These are phyloP conservation scores for Onychostoma macrolepis DNA, from an alignment of 2,113 vertebrate species.

Conservation along the genomic window DNA sequence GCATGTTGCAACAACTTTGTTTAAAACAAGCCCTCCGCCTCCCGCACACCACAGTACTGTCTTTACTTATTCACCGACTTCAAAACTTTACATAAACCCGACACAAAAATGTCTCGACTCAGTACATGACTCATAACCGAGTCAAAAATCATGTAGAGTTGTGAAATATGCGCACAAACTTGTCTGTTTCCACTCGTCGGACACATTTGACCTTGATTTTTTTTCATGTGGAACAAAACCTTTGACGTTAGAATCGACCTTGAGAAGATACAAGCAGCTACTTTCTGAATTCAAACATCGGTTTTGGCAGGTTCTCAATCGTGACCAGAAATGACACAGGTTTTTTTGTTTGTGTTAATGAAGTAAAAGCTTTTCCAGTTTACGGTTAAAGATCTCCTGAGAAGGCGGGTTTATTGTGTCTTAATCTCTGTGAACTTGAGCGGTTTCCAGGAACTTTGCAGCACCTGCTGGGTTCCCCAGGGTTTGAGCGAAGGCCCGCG, in stretches of 20 bases:
- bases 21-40: constrained; percentile 17
- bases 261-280: constrained; percentile 40
- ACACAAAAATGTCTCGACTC: not conserved
- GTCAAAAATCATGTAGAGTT: not conserved
- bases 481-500: constrained; percentile 32
- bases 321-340: not conserved
- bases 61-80: not conserved
- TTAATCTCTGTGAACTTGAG: constrained; percentile 58
- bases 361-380: not conserved
- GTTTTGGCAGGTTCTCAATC: not conserved
- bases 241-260: constrained; percentile 60
- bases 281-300: not conserved
- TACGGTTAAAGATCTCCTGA: not conserved
- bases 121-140: not conserved
- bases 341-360: not conserved
- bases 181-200: not conserved
- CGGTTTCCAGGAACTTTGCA: constrained; percentile 59
- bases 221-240: constrained; percentile 58
- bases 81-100: not conserved
- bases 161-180: not conserved
- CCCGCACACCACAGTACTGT: not conserved
- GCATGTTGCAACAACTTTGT: constrained; percentile 36
- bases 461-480: constrained; percentile 66
- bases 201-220: not conserved
- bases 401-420: constrained; percentile 23